Evolutionary conservation across 2,797 vertebrate genomes (phyloP).

Genomic region (Parotocinclus haroldoi): DNA sequence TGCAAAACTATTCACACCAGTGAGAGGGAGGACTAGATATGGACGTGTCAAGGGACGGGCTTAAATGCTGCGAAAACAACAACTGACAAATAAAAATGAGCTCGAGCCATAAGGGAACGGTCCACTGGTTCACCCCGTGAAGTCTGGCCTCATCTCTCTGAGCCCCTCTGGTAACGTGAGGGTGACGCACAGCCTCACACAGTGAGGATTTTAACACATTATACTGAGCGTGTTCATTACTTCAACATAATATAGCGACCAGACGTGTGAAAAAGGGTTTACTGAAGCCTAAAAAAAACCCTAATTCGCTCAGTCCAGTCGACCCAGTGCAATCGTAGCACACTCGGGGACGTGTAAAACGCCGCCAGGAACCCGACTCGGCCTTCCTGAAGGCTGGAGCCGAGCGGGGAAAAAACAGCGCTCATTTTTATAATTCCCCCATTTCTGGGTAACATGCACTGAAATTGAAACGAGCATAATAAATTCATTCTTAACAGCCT

Average conservation of each 20-base stretch:
- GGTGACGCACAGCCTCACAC: slow-evolving; percentile 18
- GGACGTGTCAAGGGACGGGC: slow-evolving; percentile 43
- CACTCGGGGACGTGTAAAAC: slow-evolving; percentile 47
- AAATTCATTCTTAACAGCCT: slow-evolving; percentile 70
- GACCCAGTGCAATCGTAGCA: slow-evolving; percentile 20
- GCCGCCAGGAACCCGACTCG: slow-evolving; percentile 22
- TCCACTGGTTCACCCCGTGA: background rate
- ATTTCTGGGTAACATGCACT: slow-evolving; percentile 60
- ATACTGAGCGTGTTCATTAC: slow-evolving; percentile 40
- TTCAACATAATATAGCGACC: slow-evolving; percentile 53
- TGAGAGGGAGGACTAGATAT: slow-evolving; percentile 2
- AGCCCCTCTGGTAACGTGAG: slow-evolving; percentile 4
- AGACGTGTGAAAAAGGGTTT: slow-evolving; percentile 38
- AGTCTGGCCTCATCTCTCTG: slow-evolving; percentile 17
- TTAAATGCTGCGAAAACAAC: slow-evolving; percentile 24
- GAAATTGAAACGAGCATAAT: slow-evolving; percentile 69
- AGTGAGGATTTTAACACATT: slow-evolving; percentile 35
- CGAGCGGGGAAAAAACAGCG: slow-evolving; percentile 26
- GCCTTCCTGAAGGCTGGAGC: slow-evolving; percentile 21
- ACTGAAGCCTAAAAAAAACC: slow-evolving; percentile 47
- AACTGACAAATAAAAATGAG: slow-evolving; percentile 32
- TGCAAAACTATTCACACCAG: slow-evolving; percentile 3
- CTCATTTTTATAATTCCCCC: slow-evolving; percentile 37
- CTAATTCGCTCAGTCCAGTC: slow-evolving; percentile 32
- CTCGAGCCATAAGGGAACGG: slow-evolving; percentile 2